phyloP scores from a whole-genome alignment of 2,797 vertebrate genomes.

The Sphaeramia orbicularis region DNA sequence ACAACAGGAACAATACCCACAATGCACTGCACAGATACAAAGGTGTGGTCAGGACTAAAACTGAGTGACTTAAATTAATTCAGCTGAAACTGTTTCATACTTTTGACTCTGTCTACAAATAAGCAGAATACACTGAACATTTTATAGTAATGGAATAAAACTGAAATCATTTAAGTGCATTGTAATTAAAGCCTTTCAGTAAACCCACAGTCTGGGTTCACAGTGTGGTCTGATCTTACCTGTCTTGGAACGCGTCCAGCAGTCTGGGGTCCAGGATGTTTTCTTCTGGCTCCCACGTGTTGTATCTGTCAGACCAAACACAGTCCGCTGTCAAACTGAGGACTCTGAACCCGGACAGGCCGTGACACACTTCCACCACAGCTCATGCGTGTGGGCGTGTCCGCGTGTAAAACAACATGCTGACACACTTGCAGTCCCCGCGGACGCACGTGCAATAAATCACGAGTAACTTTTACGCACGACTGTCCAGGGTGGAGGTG shows the following conservation, averaged over 20 bases:
- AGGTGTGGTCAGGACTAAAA: no score
- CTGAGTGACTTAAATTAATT: no score
- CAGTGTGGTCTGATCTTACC: constrained; percentile 88
- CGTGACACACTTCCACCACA: background rate
- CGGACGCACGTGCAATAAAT: constrained; percentile 53
- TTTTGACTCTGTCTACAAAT: no score
- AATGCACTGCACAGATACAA: no score
- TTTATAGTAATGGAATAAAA: no score
- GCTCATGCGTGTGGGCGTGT: constrained; percentile 6
- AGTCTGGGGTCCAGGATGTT: constrained; percentile 95
- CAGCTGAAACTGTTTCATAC: no score
- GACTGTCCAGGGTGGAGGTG: background rate
- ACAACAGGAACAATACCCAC: no score
- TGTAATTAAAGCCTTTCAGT: no score
- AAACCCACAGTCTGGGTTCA: no score
- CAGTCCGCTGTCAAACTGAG: background rate
- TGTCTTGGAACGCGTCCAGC: constrained; percentile 93
- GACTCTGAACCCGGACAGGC: background rate
- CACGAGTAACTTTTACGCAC: constrained; percentile 68
- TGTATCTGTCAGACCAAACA: constrained; percentile 87
- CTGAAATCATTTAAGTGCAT: no score
- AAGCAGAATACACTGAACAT: no score
- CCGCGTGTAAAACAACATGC: constrained; percentile 46
- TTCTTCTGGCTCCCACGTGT: constrained; percentile 97
- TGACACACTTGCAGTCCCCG: constrained; percentile 36